Evolutionary conservation across 1,140 invertebrate genomes (phyloP).

Genomic region (Melipona quadrifasciata): DNA sequence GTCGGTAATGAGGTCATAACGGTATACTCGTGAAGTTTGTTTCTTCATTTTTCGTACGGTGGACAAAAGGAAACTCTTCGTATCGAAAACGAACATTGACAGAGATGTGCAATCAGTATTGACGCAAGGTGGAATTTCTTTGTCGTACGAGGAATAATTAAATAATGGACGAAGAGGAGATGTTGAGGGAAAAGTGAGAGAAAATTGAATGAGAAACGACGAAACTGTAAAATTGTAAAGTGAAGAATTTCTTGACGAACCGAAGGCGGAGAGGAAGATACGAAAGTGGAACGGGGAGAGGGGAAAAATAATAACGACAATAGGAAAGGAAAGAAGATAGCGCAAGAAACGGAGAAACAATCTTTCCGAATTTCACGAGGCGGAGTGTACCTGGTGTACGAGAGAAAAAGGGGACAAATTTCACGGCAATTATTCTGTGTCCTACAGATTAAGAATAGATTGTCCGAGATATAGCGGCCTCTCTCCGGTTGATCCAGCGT

Average conservation of each 20-base stretch:
- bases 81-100: no score
- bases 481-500: conserved; percentile 8
- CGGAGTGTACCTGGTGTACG: neutral
- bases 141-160: no score
- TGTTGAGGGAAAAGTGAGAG: no score
- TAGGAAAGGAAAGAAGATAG: neutral
- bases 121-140: no score
- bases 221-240: neutral
- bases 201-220: no score
- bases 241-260: neutral
- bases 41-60: no score
- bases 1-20: no score
- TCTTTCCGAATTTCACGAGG: neutral
- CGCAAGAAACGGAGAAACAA: neutral
- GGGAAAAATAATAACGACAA: neutral
- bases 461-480: neutral
- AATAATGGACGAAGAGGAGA: no score
- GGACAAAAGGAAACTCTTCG: no score
- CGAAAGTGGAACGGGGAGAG: neutral
- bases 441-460: conserved; percentile 6
- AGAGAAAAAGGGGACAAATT: neutral
- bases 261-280: neutral
- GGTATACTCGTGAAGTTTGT: no score
- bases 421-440: conserved; percentile 7
- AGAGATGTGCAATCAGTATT: no score